Conservation (phyloP, 53 echinoderm and acorn worm genomes). For the Apostichopus leukothele region DNA sequence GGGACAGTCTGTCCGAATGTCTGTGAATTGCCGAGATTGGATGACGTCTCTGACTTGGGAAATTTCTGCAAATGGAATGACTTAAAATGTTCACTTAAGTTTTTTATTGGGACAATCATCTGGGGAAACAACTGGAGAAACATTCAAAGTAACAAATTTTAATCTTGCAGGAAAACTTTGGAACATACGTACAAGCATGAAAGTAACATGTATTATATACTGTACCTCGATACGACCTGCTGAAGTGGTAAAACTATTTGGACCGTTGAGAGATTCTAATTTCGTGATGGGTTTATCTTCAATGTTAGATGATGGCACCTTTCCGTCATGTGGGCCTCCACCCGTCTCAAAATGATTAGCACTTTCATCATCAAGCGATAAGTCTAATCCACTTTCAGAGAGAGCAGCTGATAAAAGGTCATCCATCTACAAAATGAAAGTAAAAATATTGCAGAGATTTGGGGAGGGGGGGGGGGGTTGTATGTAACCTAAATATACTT, state of each 20-base stretch:
- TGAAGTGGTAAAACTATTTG: neutral
- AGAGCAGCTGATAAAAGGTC: conserved; percentile 91
- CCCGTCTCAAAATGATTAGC: conserved; percentile 16
- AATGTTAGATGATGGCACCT: neutral
- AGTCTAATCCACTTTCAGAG: conserved; percentile 78
- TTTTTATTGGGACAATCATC: too few species aligned
- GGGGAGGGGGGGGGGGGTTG: too few species aligned
- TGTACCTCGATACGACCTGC: too few species aligned
- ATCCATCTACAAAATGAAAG: conserved; percentile 30
- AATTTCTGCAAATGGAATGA: neutral
- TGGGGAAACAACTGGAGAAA: too few species aligned
- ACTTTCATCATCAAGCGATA: conserved; percentile 71
- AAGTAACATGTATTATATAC: too few species aligned
- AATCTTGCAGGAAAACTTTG: too few species aligned
- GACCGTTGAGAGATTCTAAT: neutral
- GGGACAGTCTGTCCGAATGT: too few species aligned
- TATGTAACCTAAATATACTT: too few species aligned
- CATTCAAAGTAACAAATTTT: too few species aligned
- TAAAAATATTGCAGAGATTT: too few species aligned
- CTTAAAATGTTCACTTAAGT: too few species aligned
- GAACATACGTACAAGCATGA: too few species aligned
- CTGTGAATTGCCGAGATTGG: neutral
- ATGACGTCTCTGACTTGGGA: neutral
- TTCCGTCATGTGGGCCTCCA: neutral
- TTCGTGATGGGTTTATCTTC: neutral